These are phyloP conservation scores for Sorex fumeus DNA, from an alignment of 2,113 vertebrate genomes.

Conservation along the genomic window DNA sequence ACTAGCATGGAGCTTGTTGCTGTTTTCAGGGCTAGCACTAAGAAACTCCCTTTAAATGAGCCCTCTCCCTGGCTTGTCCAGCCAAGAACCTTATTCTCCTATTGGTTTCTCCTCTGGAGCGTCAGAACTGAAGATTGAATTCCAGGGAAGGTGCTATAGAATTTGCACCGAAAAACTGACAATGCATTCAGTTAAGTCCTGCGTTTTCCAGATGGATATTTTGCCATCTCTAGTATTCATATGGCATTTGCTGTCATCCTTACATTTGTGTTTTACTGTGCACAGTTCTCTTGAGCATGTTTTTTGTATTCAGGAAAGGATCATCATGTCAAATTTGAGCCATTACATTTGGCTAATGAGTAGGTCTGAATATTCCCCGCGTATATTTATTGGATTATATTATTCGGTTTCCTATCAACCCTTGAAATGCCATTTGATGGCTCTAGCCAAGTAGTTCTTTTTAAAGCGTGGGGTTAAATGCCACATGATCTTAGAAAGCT, in stretches of 20 bases:
- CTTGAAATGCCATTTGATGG: conserved; percentile 15
- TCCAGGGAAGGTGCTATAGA: conserved; percentile 58
- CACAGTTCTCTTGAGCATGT: conserved; percentile 7
- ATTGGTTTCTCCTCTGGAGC: conserved; percentile 3
- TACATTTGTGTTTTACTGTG: conserved; percentile 24
- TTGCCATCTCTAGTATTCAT: neutral
- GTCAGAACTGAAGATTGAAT: conserved; percentile 66
- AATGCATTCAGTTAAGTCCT: neutral
- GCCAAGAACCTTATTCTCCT: conserved; percentile 34
- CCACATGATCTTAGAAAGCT: conserved; percentile 52
- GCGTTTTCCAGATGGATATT: neutral
- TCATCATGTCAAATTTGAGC: conserved; percentile 24
- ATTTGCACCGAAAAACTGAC: conserved; percentile 49
- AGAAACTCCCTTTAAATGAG: conserved; percentile 48
- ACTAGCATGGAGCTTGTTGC: conserved; percentile 23
- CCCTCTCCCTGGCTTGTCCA: conserved; percentile 17
- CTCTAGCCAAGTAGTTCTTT: conserved; percentile 39
- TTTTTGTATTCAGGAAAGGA: conserved; percentile 35
- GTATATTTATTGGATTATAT: conserved; percentile 9
- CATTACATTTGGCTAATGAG: neutral
- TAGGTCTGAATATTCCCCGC: conserved; percentile 13
- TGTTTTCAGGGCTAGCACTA: conserved; percentile 13
- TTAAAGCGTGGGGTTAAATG: conserved; percentile 20
- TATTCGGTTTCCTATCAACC: conserved; percentile 45
- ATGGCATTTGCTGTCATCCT: neutral